Base-by-base conservation (phyloP, 2,797 vertebrate species). In the Natrix natrix region DNA sequence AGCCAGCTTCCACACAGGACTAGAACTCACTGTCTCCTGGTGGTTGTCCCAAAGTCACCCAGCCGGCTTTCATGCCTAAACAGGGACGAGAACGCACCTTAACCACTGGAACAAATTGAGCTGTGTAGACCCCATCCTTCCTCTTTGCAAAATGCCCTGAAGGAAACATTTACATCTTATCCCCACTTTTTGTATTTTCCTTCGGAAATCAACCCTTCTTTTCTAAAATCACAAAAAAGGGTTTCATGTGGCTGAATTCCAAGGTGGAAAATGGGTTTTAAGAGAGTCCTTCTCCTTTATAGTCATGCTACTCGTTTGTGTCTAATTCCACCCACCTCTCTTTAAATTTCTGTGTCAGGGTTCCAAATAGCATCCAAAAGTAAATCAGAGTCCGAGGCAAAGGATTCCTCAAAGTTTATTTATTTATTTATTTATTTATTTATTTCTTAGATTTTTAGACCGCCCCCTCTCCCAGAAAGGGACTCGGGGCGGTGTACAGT, bases 71-170 rank as follows among this genome's bases (percentile, higher is more conserved):
- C 26, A 28, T 61, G 1, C 8, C 48, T 48, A 48, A 48, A 48
- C 48, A 48, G 48, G 48, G 5, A 48, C 48, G 48, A 5, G 48
- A 48, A 28, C 10, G 12, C 24, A 61, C 24, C 24, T 61, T 26
- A 61, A 61, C 10, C 0, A 1, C 60, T 26, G 1, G 8, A 94
- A 95, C 96, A 94, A 93, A 95, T 91, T 93, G 88, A 91, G 59
- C 14, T 91, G 86, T 91, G 8, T 52, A 93, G 91, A 92, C 93
- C 90, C 93, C 4, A 0, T 89, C 91, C 56, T 93, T 32, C 93
- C 93, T 96, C 91, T 94, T 91, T 94, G 55, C 83, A 94, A 94
- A 93, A 89, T 95, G 93, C 66, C 60, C 95, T 8, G 87, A 94
- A 93, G 2, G 88, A 4, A 93, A 88, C 63, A 4, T 92, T 90